Base-by-base conservation (phyloP, 2,797 vertebrate species). In the Nyctalus aviator region DNA sequence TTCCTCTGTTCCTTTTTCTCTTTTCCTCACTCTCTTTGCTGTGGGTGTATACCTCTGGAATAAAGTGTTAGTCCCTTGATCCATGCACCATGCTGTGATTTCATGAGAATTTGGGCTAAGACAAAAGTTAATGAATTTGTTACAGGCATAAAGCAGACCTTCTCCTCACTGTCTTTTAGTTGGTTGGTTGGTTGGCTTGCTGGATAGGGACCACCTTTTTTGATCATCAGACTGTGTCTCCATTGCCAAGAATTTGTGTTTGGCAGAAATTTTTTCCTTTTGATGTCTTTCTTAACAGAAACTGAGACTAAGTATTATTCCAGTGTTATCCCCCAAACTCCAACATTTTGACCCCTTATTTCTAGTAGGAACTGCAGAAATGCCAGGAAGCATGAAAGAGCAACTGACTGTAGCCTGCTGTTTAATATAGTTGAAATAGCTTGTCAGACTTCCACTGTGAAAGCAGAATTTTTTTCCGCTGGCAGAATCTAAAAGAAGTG, bases 391-490 rank as follows among this genome's bases (percentile, higher is more conserved):
- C 97, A 95, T 8, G 96, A 84, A 96, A 94, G 90, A 95, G 64
- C 94, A 95, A 75, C 0, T 95, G 94, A 88, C 53, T 91, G 23
- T 30, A 94, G 91, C 92, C 78, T 13, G 0, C 50, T 94, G 62
- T 95, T 98, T 98, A 95, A 93, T 96, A 91, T 37, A 89, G 84
- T 91, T 95, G 90, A 97, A 97, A 97, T 97, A 94, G 96, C 89
- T 86, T 97, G 96, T 97, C 97, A 96, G 83, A 41, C 92, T 97
- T 97, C 72, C 89, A 93, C 79, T 96, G 66, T 71, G 95, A 94
- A 95, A 86, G 89, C 93, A 96, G 96, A 91, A 81, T 94, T 91
- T 21, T 95, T 84, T 93, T 87, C 81, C 94, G 41, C 73, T 53
- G 64, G 84, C 85, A 94, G 82, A 78, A 96, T 93, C 91, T 95